Evolutionary conservation across 2,888 invertebrate genomes (phyloP).

Genomic region (Abscondita cerata): DNA sequence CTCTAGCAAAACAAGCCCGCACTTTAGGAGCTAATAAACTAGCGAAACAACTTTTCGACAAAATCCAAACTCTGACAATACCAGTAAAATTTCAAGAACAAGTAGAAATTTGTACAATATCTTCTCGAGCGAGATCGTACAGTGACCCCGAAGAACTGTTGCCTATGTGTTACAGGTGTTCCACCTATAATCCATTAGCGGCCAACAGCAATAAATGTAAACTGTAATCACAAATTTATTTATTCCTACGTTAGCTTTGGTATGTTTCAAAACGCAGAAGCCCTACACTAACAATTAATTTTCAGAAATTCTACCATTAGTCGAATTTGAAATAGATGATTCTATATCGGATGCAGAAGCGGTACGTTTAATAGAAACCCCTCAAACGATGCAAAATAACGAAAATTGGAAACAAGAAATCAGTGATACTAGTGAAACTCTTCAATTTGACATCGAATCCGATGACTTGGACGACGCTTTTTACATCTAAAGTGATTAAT

Average conservation of each 20-base stretch:
- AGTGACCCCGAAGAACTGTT: conserved; percentile 90
- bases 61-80: conserved; percentile 80
- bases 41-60: conserved; percentile 88
- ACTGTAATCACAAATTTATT: conserved; percentile 87
- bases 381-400: conserved; percentile 58
- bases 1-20: conserved; percentile 92
- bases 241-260: conserved; percentile 95
- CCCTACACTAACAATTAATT: not conserved
- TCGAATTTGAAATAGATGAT: conserved; percentile 90
- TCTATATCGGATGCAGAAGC: conserved; percentile 90
- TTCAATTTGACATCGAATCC: conserved; percentile 61
- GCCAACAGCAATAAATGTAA: conserved; percentile 74
- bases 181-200: conserved; percentile 89
- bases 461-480: conserved; percentile 69
- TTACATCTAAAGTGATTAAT: conserved; percentile 66
- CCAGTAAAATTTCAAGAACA: conserved; percentile 82
- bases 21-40: conserved; percentile 88
- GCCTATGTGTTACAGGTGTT: conserved; percentile 95
- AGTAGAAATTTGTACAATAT: conserved; percentile 68
- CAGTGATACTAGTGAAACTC: conserved; percentile 64
- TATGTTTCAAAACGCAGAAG: too few species aligned
- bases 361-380: conserved; percentile 79
- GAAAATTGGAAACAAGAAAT: conserved; percentile 60
- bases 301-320: conserved; percentile 90
- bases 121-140: conserved; percentile 76